Evolutionary conservation across 2,888 invertebrate genomes (phyloP).

Genomic region (Empis stercorea): DNA sequence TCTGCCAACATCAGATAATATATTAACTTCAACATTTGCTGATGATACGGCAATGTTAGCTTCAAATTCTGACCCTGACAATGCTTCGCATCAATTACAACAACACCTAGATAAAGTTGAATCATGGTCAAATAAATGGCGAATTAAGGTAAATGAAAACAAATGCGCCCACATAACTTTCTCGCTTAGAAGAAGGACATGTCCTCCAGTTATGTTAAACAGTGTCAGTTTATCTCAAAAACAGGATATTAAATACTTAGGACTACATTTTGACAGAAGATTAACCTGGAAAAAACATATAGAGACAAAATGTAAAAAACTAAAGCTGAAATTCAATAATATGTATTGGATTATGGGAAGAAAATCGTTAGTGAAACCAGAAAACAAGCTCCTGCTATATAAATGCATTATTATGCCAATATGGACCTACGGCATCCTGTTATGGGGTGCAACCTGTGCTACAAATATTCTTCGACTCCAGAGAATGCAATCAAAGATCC

Average conservation of each 20-base stretch:
- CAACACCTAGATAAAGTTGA: neutral
- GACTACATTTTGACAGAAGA: too few species aligned
- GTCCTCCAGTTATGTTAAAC: too few species aligned
- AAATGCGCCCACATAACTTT: neutral
- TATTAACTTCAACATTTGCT: neutral
- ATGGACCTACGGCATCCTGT: constrained; percentile 1
- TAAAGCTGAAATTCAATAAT: neutral
- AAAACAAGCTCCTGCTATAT: constrained; percentile 1
- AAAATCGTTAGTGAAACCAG: neutral
- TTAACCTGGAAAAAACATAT: neutral
- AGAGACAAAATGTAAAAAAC: constrained; percentile 2
- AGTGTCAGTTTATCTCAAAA: too few species aligned
- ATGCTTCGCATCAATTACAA: neutral
- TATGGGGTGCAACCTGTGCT: constrained; percentile 1
- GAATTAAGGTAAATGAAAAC: neutral
- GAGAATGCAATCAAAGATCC: neutral
- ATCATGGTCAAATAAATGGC: neutral
- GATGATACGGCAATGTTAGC: neutral
- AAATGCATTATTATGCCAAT: constrained; percentile 2
- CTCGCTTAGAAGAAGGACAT: too few species aligned
- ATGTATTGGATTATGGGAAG: constrained; percentile 2
- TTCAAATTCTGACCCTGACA: neutral
- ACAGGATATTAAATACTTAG: too few species aligned
- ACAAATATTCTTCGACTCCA: neutral
- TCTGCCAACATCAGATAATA: neutral